A percentile compares a stretch with the other conserved stretches of the same genome.
Evolutionary conservation across 2,888 invertebrate genomes (phyloP).

Genomic region (Ornithoptera alexandrae): DNA sequence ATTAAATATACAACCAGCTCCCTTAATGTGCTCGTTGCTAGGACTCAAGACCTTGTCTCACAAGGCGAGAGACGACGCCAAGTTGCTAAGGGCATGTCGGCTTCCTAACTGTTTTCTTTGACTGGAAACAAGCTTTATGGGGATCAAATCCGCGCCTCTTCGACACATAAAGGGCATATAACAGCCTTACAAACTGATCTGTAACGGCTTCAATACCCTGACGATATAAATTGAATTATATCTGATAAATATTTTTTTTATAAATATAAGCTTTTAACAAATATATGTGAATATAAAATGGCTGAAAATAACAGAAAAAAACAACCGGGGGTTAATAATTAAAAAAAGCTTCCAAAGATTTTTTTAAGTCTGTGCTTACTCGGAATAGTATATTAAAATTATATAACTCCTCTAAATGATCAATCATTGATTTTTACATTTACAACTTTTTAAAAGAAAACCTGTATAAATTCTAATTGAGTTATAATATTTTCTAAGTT

Average conservation of each 20-base stretch:
- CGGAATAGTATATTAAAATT: slow-evolving; percentile 8
- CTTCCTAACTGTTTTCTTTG: too few relatives aligned
- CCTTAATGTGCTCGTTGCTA: too few relatives aligned
- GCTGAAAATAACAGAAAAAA: slow-evolving; percentile 6
- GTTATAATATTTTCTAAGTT: slow-evolving; percentile 2
- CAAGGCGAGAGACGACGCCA: too few relatives aligned
- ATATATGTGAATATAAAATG: not conserved
- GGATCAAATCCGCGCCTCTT: too few relatives aligned
- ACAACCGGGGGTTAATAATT: not conserved
- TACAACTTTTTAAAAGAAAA: not conserved
- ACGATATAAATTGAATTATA: slow-evolving; percentile 4
- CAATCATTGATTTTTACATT: not conserved
- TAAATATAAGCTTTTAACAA: slow-evolving; percentile 3
- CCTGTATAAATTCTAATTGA: not conserved
- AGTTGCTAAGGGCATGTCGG: too few relatives aligned
- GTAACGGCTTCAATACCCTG: too few relatives aligned
- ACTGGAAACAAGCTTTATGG: too few relatives aligned
- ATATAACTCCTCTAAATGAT: not conserved
- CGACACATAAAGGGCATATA: too few relatives aligned
- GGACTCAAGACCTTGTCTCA: too few relatives aligned
- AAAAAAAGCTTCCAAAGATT: slow-evolving; percentile 3
- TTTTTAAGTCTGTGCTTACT: slow-evolving; percentile 15
- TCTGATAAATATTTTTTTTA: not conserved
- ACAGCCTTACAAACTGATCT: too few relatives aligned
- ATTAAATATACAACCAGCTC: not conserved